Evolutionary conservation across 2,797 vertebrate species (phyloP).

Genomic region (Neostethus bicornis): DNA sequence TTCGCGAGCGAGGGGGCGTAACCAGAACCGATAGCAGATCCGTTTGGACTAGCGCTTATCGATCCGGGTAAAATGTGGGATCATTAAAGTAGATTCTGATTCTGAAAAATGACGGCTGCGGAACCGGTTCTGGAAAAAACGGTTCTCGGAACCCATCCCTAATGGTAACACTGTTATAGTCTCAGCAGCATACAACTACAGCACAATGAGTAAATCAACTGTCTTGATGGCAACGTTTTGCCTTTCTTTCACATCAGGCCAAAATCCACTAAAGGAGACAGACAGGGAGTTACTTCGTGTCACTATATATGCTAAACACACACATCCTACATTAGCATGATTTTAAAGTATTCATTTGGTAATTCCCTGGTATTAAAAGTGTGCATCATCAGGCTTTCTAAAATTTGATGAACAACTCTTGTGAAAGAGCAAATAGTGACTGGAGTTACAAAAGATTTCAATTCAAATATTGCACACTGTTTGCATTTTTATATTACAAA

Average conservation of each 20-base stretch:
- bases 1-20: no score
- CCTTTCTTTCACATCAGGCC: slow-evolving; percentile 18
- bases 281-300: neutral
- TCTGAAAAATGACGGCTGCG: no score
- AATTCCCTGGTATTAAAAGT: neutral
- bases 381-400: neutral
- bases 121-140: no score
- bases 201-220: slow-evolving; percentile 40
- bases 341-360: neutral
- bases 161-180: slow-evolving; percentile 65
- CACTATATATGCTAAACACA: slow-evolving; percentile 3
- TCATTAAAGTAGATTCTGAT: no score
- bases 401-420: neutral
- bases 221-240: slow-evolving; percentile 12
- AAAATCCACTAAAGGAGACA: slow-evolving; percentile 6
- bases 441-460: neutral
- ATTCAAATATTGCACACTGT: neutral
- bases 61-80: no score
- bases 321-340: neutral
- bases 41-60: no score
- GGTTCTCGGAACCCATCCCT: no score
- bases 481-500: neutral
- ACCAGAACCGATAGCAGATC: no score
- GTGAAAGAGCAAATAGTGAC: neutral
- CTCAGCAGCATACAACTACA: slow-evolving; percentile 47